Conservation (phyloP, 2,797 vertebrate species). For the Leptatherina wallacei region DNA sequence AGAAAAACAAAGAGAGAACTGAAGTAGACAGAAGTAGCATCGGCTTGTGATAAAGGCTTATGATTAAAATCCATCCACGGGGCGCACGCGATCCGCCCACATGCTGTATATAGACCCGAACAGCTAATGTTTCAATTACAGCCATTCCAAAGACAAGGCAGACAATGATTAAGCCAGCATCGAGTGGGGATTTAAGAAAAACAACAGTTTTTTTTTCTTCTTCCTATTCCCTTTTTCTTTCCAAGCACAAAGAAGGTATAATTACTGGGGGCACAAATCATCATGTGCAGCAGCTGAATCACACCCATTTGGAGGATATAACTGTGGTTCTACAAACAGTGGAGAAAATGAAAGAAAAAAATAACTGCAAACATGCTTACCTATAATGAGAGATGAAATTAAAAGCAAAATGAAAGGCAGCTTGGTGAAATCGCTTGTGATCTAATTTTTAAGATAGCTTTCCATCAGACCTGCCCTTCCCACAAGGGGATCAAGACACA, state of each 20-base stretch:
- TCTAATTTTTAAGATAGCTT: slow-evolving; percentile 34
- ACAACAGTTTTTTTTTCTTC: slow-evolving; percentile 53
- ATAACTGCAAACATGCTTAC: slow-evolving; percentile 58
- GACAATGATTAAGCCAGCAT: slow-evolving; percentile 76
- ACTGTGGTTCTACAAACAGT: slow-evolving; percentile 41
- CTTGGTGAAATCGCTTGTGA: slow-evolving; percentile 16
- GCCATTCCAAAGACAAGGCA: slow-evolving; percentile 70
- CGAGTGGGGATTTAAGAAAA: slow-evolving; percentile 77
- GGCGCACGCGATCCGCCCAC: slow-evolving; percentile 63
- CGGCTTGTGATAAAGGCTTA: slow-evolving; percentile 53
- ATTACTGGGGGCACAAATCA: slow-evolving; percentile 75
- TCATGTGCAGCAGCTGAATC: slow-evolving; percentile 67
- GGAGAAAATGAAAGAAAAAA: background rate
- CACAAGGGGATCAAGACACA: slow-evolving; percentile 9
- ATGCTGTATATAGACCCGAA: slow-evolving; percentile 63
- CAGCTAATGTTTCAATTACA: slow-evolving; percentile 83
- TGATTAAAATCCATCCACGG: slow-evolving; percentile 73
- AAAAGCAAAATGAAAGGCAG: slow-evolving; percentile 43
- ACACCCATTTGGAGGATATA: slow-evolving; percentile 57
- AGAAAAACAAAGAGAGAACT: slow-evolving; percentile 18
- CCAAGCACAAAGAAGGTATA: slow-evolving; percentile 61
- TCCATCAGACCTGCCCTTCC: slow-evolving; percentile 23
- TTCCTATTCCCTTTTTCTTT: slow-evolving; percentile 11
- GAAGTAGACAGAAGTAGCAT: slow-evolving; percentile 39
- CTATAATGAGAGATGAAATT: slow-evolving; percentile 44